phyloP scores from a whole-genome alignment of 2,888 invertebrate genomes.

The Macropis europaea region DNA sequence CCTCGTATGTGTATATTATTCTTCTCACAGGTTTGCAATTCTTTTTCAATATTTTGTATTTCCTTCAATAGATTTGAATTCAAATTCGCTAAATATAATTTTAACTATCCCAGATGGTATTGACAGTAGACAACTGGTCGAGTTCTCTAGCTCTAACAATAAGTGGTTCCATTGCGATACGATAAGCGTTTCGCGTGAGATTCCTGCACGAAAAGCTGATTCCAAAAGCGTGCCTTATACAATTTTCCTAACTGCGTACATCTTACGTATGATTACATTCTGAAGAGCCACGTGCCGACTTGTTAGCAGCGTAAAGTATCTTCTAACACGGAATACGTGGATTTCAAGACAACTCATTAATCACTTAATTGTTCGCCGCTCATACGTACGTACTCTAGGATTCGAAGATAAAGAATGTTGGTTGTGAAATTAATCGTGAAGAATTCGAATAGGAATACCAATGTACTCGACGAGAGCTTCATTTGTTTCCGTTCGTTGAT shows the following conservation, averaged over 20 bases:
- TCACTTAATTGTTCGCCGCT: neutral
- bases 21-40: too few relatives aligned
- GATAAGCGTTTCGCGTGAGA: neutral
- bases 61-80: too few relatives aligned
- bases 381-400: neutral
- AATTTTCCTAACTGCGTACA: neutral
- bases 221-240: neutral
- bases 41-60: neutral
- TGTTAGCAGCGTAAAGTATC: slow-evolving; percentile 17
- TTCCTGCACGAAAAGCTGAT: neutral
- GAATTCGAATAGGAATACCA: too few relatives aligned
- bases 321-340: neutral
- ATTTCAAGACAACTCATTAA: neutral
- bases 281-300: slow-evolving; percentile 9
- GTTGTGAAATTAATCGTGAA: too few relatives aligned
- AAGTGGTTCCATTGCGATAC: too few relatives aligned
- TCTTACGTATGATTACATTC: neutral
- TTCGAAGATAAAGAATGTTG: too few relatives aligned
- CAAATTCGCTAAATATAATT: too few relatives aligned
- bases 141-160: too few relatives aligned
- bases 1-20: too few relatives aligned
- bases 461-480: fast-evolving
- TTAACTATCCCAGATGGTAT: too few relatives aligned
- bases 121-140: too few relatives aligned
- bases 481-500: neutral